Conservation (phyloP, 2,797 vertebrate species). For the Neoniphon sammara region DNA sequence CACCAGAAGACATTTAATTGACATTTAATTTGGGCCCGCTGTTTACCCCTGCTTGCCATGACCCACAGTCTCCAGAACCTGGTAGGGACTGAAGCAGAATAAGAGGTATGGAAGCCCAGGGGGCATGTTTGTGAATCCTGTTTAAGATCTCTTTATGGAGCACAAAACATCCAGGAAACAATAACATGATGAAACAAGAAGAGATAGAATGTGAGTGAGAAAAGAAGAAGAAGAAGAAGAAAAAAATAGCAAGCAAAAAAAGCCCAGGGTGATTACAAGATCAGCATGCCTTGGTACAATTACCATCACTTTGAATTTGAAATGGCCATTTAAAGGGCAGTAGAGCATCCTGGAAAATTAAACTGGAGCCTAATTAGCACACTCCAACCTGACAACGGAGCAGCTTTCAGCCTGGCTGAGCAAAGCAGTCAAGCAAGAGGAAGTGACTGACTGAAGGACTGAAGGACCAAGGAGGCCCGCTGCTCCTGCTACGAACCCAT, state of each 20-base stretch:
- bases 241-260: slow-evolving; percentile 77
- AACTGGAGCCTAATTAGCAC: slow-evolving; percentile 96
- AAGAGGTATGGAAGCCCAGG: slow-evolving; percentile 36
- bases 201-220: slow-evolving; percentile 22
- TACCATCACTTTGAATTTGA: slow-evolving; percentile 98
- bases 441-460: slow-evolving; percentile 89
- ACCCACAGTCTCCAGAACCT: slow-evolving; percentile 45
- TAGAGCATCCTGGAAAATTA: slow-evolving; percentile 97
- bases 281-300: slow-evolving; percentile 93
- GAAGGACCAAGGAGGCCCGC: slow-evolving; percentile 80
- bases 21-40: slow-evolving; percentile 69
- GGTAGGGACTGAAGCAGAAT: slow-evolving; percentile 49
- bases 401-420: slow-evolving; percentile 93
- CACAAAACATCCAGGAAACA: slow-evolving; percentile 80
- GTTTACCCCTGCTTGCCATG: slow-evolving; percentile 58
- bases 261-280: slow-evolving; percentile 91
- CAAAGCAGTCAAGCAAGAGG: slow-evolving; percentile 91
- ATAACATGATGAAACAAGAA: slow-evolving; percentile 69
- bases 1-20: slow-evolving; percentile 64
- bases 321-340: slow-evolving; percentile 98
- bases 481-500: slow-evolving; percentile 67
- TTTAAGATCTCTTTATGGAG: slow-evolving; percentile 79
- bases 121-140: slow-evolving; percentile 77
- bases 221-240: slow-evolving; percentile 53
- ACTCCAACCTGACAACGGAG: slow-evolving; percentile 93